Percentiles rank a stretch among this genome's conserved stretches.
Conservation (phyloP, 2,113 vertebrate genomes). For the Hemichromis elongatus region DNA sequence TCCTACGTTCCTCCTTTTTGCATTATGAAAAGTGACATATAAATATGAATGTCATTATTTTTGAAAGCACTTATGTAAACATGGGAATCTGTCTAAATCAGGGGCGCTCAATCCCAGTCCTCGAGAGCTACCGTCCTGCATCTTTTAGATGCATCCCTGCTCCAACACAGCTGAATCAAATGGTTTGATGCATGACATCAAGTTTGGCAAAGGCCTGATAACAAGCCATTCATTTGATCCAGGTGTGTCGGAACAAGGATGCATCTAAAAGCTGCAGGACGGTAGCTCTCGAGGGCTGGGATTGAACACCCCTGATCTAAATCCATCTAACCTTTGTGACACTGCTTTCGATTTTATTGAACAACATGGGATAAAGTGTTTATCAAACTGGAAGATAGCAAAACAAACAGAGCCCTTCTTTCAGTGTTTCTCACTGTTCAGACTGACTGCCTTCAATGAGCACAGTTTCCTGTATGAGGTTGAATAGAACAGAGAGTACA, state of each 20-base stretch:
- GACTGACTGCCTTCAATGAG: neutral
- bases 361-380: neutral
- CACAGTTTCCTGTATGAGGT: constrained; percentile 23
- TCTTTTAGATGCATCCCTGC: no score
- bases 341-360: neutral
- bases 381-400: neutral
- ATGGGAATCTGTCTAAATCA: neutral
- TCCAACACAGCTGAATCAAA: no score
- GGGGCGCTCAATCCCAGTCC: no score
- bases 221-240: no score
- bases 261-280: no score
- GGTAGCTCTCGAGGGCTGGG: no score
- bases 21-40: neutral
- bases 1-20: neutral
- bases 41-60: neutral
- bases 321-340: neutral
- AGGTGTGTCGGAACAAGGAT: no score
- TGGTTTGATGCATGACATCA: no score
- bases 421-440: neutral
- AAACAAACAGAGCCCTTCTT: neutral
- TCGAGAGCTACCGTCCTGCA: no score
- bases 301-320: no score
- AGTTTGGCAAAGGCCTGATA: no score
- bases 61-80: neutral
- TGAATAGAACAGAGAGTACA: neutral